Conservation (phyloP, 2,888 invertebrate genomes). For the Nymphalis polychloros region DNA sequence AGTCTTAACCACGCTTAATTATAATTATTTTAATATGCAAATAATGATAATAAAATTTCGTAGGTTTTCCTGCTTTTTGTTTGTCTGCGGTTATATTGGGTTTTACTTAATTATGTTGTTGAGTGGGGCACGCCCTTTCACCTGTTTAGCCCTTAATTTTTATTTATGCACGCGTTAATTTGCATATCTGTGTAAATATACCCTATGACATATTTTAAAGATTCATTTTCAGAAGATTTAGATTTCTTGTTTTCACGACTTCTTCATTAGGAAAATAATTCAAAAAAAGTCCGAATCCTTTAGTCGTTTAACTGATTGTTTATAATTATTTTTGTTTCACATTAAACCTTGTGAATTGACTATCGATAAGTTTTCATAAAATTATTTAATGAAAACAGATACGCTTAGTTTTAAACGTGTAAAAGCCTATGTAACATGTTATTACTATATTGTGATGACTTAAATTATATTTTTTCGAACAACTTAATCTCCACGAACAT, state of each 20-base stretch:
- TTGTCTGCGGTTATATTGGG: conserved; percentile 73
- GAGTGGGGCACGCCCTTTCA: conserved; percentile 48
- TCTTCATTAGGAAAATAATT: too few relatives aligned
- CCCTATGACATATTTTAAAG: conserved; percentile 27
- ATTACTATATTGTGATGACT: too few relatives aligned
- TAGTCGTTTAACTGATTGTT: too few relatives aligned
- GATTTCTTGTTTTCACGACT: neutral
- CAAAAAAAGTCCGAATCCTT: neutral
- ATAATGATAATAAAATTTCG: conserved; percentile 80
- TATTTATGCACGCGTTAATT: conserved; percentile 68
- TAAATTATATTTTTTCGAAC: too few relatives aligned
- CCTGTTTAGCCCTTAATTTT: conserved; percentile 70
- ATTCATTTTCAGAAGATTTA: neutral
- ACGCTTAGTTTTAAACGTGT: too few relatives aligned
- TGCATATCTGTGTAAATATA: conserved; percentile 42
- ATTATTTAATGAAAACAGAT: too few relatives aligned
- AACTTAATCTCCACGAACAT: too few relatives aligned
- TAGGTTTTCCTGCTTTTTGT: conserved; percentile 68
- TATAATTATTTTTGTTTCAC: too few relatives aligned
- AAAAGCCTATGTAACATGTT: too few relatives aligned
- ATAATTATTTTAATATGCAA: conserved; percentile 82
- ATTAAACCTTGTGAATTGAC: too few relatives aligned
- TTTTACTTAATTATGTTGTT: conserved; percentile 71
- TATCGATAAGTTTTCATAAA: too few relatives aligned
- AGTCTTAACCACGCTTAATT: conserved; percentile 57